Evolutionary conservation across 2,113 vertebrate species (phyloP), one percentile per base, ranked within the genome.

Genomic region (Lethenteron camtschaticum): DNA sequence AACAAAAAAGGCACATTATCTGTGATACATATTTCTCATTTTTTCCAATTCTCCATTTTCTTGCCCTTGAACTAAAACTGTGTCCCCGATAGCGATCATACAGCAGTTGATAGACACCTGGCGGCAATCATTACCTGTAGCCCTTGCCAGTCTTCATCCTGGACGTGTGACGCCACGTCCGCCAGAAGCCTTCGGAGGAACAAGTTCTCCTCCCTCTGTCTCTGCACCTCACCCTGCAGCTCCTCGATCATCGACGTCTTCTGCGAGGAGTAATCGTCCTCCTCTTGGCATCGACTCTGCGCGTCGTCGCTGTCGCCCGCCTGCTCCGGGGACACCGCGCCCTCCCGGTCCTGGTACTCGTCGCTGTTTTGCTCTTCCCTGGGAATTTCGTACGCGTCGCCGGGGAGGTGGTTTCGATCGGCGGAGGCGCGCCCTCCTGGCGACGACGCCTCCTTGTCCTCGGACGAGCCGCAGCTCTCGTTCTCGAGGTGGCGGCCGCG

Each of bases 121-220:
- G 41, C 41, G 6, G 41, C 41, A 41, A 5, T 41, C 41, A 41
- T 66, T 11, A 66, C 63, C 63, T 66, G 63, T 24, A 66, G 24
- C 63, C 63, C 63, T 9, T 66, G n/a, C 63, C 63, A 66, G 63
- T 66, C 63, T n/a, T 66, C n/a, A 66, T 66, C 63, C n/a, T 66
- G 63, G 63, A 66, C 63, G 9, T 24, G 63, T 9, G 63, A 66
- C 63, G 11, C 24, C n/a, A 66, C 24, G 10, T 66, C 63, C 63
- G n/a, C 63, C n/a, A 66, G 63, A 24, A 66, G 63, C 8, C 63
- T 24, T 24, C 63, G 24, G n/a, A 66, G 63, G n/a, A 66, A 16
- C 24, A 16, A 16, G 63, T 66, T 66, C 63, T 66, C n/a, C 24
- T 66, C 63, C 10, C 24, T 66, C 63, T 66, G 63, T 24, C 24